Conservation (phyloP, 2,113 vertebrate genomes). For the Serinus canaria region DNA sequence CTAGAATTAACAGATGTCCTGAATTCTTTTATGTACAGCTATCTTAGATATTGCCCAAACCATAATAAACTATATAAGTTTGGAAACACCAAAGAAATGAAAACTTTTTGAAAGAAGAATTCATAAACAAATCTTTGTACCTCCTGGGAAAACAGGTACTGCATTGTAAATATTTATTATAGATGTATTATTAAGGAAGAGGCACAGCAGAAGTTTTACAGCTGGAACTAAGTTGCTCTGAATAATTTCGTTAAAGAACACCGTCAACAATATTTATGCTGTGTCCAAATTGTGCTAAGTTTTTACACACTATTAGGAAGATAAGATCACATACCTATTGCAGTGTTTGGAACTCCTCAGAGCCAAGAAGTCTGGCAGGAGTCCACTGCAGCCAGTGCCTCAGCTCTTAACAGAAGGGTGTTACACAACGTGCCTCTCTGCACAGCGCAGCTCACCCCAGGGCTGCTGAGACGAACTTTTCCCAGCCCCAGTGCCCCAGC, state of each 20-base stretch:
- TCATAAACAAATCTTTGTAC: constrained; percentile 23
- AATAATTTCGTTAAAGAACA: constrained; percentile 62
- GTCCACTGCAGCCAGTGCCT: fast-evolving
- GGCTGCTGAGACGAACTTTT: not conserved
- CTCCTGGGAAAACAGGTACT: not conserved
- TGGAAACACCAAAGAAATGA: constrained; percentile 14
- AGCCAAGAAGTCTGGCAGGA: constrained; percentile 24
- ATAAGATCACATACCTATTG: constrained; percentile 50
- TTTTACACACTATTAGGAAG: constrained; percentile 36
- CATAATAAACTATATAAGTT: not conserved
- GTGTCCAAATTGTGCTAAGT: not conserved
- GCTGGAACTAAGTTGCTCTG: constrained; percentile 16
- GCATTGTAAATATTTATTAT: constrained; percentile 59
- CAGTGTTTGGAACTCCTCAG: constrained; percentile 21
- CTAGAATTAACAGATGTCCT: constrained; percentile 30
- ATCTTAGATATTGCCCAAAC: constrained; percentile 26
- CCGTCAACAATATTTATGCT: constrained; percentile 46
- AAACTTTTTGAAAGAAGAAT: constrained; percentile 22
- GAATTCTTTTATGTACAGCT: not conserved
- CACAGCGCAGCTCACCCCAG: fast-evolving
- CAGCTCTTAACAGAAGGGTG: not conserved
- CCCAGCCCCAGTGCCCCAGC: fast-evolving
- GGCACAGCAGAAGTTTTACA: constrained; percentile 7
- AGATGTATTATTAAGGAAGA: constrained; percentile 39
- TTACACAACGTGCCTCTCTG: not conserved